These are phyloP conservation scores for Rousettus madagascariensis DNA, from an alignment of 2,797 vertebrate species.

Conservation along the genomic window DNA sequence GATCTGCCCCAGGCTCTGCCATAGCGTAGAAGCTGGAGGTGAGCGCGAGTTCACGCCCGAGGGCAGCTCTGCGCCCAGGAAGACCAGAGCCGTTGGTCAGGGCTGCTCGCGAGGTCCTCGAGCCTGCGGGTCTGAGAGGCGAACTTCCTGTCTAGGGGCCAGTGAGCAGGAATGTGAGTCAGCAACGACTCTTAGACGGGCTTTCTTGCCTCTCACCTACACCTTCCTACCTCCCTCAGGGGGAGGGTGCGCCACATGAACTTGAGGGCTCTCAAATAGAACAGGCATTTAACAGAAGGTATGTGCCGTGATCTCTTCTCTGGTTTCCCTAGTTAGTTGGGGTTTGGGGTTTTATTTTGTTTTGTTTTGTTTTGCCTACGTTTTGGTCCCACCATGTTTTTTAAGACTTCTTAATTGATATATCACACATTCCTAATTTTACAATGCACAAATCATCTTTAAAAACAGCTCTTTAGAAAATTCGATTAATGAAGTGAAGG, in stretches of 20 bases:
- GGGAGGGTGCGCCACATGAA: background rate
- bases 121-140: no score
- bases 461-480: no score
- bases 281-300: background rate
- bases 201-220: background rate
- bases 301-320: background rate
- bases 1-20: background rate
- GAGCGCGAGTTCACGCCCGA: rapidly evolving
- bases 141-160: no score
- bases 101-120: no score
- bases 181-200: background rate
- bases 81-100: no score
- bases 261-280: background rate
- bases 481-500: no score
- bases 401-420: background rate
- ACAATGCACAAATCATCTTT: no score
- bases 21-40: background rate
- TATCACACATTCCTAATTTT: background rate
- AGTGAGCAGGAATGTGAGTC: background rate
- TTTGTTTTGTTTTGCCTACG: no score
- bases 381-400: background rate
- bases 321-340: background rate
- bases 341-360: no score
- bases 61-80: background rate
- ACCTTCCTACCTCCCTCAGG: background rate